These are phyloP conservation scores for Sorex araneus DNA, from an alignment of 2,113 vertebrate genomes.

Conservation along the genomic window DNA sequence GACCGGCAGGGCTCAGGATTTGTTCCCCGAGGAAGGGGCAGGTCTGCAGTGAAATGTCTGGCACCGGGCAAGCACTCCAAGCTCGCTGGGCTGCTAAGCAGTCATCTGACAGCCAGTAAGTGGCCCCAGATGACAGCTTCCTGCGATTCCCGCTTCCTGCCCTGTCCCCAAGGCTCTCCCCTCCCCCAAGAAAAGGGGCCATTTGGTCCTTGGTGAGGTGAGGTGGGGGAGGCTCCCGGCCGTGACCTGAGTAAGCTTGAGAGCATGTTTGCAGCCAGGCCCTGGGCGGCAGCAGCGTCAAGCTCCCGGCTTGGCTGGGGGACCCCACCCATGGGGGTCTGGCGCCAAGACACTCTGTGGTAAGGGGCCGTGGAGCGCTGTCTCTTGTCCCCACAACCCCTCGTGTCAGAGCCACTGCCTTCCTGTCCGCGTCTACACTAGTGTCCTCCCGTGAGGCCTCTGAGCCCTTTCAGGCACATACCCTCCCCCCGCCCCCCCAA, in stretches of 20 bases:
- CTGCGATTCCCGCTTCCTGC: too few relatives aligned
- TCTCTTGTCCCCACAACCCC: not conserved
- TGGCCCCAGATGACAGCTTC: too few relatives aligned
- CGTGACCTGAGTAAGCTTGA: not conserved
- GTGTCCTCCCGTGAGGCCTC: too few relatives aligned
- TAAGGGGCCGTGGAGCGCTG: not conserved
- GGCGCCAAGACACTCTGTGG: not conserved
- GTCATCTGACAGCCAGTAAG: too few relatives aligned
- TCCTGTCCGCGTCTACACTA: too few relatives aligned
- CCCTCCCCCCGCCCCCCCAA: too few relatives aligned
- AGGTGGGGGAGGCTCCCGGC: not conserved
- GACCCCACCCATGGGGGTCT: not conserved
- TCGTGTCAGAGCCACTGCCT: not conserved
- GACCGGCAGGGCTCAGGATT: not conserved
- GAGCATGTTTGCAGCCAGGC: not conserved
- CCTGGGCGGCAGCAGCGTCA: not conserved
- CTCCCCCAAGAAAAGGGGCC: too few relatives aligned
- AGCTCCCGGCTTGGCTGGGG: not conserved
- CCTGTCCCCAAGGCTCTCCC: too few relatives aligned
- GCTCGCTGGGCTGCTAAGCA: too few relatives aligned
- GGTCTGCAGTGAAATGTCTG: not conserved
- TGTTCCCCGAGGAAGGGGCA: not conserved
- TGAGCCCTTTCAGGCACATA: too few relatives aligned
- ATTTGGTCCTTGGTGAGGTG: too few relatives aligned
- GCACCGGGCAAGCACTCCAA: too few relatives aligned